Evolutionary conservation across 2,113 vertebrate species (phyloP).

Genomic region (Fulica atra): DNA sequence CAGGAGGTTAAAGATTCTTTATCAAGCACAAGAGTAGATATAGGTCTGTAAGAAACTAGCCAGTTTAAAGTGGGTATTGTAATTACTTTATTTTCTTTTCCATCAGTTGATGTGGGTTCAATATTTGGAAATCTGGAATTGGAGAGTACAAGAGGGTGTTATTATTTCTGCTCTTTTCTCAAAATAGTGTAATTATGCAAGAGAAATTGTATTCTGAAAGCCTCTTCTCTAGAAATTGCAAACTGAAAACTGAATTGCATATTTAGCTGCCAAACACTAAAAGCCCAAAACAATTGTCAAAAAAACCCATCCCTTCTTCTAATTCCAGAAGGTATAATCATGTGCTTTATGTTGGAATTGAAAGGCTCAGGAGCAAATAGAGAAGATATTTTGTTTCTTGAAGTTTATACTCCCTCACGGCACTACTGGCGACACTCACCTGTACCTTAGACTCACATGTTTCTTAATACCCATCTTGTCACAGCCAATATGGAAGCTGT

Average conservation of each 20-base stretch:
- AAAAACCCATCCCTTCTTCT: not conserved
- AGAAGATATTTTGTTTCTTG: not conserved
- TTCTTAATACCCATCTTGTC: not conserved
- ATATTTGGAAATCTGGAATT: not conserved
- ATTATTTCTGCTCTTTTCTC: not conserved
- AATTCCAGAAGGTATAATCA: not conserved
- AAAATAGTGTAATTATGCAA: not conserved
- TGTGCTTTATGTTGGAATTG: not conserved
- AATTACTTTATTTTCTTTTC: not conserved
- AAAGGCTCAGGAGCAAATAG: not conserved
- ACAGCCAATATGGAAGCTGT: not conserved
- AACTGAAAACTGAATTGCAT: not conserved
- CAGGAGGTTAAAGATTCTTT: not conserved
- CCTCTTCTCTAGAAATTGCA: conserved; percentile 1
- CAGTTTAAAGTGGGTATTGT: not conserved
- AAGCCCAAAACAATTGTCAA: not conserved
- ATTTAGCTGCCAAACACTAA: not conserved
- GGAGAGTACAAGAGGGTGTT: not conserved
- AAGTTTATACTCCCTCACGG: not conserved
- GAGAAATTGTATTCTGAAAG: not conserved
- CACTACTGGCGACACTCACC: not conserved
- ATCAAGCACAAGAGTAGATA: not conserved
- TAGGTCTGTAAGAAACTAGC: not conserved
- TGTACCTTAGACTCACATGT: not conserved
- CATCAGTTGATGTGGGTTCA: not conserved